Evolutionary conservation across 2,888 invertebrate genomes (phyloP).

Genomic region (Phortica okadai): DNA sequence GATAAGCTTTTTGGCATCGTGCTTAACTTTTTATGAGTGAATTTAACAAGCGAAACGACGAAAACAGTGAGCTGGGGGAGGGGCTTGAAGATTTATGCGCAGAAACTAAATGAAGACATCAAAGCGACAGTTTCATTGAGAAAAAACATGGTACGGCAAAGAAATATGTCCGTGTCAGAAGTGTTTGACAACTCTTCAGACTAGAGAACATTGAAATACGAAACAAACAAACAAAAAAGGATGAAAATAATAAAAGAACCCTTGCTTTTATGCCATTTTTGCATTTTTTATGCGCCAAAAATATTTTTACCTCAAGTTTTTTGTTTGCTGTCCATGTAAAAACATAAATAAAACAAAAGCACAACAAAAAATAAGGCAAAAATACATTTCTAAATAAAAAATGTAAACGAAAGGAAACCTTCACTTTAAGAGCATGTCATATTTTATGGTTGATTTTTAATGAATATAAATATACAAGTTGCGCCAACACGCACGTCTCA

Average conservation of each 20-base stretch:
- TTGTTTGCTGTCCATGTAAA: not conserved
- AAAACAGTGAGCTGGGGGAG: no score
- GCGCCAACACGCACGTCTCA: not conserved
- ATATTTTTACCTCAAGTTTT: constrained; percentile 1
- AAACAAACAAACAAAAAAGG: no score
- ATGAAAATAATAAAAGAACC: no score
- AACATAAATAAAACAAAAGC: not conserved
- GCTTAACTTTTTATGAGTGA: no score
- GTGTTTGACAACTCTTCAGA: not conserved
- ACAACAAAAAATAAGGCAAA: constrained; percentile 4
- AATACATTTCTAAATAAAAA: not conserved
- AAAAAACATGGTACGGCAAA: not conserved
- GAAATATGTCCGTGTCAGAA: not conserved
- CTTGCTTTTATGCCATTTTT: not conserved
- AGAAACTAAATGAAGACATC: not conserved
- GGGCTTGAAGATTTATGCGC: no score
- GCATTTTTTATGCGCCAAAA: not conserved
- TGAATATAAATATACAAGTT: constrained; percentile 6
- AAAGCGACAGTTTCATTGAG: not conserved
- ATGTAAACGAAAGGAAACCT: not conserved
- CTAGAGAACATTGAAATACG: not conserved
- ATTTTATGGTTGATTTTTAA: constrained; percentile 25
- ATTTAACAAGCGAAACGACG: no score
- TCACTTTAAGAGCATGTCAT: constrained; percentile 30
- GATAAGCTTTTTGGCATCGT: not conserved